These are phyloP conservation scores for Microcebus tavaratra DNA, from an alignment of 2,113 vertebrate genomes.

Conservation along the genomic window DNA sequence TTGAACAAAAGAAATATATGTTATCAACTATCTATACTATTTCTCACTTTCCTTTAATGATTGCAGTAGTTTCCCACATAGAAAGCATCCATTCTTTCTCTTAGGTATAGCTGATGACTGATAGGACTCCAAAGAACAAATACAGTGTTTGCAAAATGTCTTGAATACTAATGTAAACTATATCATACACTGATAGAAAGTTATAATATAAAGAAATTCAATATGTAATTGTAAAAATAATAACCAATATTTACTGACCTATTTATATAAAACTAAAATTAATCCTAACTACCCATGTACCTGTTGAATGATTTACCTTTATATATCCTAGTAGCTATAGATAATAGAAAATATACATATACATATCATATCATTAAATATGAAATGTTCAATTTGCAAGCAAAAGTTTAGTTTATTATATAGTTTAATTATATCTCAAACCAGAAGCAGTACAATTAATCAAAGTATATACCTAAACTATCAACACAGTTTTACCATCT, in stretches of 20 bases:
- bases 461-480: too few relatives aligned
- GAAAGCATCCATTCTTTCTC: not conserved
- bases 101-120: not conserved
- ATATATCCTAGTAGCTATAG: not conserved
- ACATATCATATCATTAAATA: too few relatives aligned
- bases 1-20: not conserved
- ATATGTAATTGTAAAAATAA: not conserved
- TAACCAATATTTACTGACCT: not conserved
- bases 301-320: not conserved
- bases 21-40: not conserved
- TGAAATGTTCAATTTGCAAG: too few relatives aligned
- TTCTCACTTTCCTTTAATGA: not conserved
- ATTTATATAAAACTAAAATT: not conserved
- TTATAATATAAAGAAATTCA: not conserved
- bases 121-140: not conserved
- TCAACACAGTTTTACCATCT: too few relatives aligned
- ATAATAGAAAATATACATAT: not conserved
- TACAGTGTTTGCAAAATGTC: not conserved
- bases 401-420: too few relatives aligned
- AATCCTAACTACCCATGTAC: not conserved
- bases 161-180: not conserved
- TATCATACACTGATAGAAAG: not conserved
- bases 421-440: too few relatives aligned
- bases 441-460: too few relatives aligned
- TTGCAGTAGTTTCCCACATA: not conserved